phyloP scores from a whole-genome alignment of 35 echinoderm and acorn worm genomes.

The Chiridota heheva region DNA sequence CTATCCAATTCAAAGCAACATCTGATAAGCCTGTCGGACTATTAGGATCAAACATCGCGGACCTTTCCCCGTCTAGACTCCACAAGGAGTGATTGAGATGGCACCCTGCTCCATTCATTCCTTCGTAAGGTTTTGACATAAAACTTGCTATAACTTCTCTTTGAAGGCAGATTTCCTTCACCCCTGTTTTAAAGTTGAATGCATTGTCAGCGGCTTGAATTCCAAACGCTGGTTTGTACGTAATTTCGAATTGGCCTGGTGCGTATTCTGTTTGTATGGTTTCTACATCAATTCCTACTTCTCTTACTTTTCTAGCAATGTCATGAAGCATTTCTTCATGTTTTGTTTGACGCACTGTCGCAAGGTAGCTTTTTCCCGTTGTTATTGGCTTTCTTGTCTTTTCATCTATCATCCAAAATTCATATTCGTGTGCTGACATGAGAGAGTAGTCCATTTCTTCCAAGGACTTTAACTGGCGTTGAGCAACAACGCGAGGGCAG shows the following conservation, averaged over 20 bases:
- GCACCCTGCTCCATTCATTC: not conserved
- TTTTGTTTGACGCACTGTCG: constrained; percentile 65
- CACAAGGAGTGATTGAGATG: constrained; percentile 47
- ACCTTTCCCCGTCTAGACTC: constrained; percentile 23
- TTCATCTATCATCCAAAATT: constrained; percentile 77
- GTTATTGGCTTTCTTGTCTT: constrained; percentile 59
- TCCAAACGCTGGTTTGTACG: constrained; percentile 53
- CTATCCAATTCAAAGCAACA: constrained; percentile 34
- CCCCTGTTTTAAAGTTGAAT: constrained; percentile 25
- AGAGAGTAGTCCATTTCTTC: constrained; percentile 40
- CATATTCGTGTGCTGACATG: constrained; percentile 61
- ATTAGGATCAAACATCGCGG: not conserved
- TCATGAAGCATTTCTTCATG: constrained; percentile 49
- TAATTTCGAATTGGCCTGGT: constrained; percentile 33
- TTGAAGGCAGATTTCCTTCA: constrained; percentile 47
- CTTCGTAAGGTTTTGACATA: constrained; percentile 42
- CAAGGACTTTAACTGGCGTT: constrained; percentile 56
- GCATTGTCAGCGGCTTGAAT: constrained; percentile 47
- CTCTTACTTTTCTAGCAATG: not conserved
- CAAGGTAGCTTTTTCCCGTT: constrained; percentile 21
- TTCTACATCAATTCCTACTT: constrained; percentile 63
- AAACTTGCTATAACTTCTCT: constrained; percentile 37
- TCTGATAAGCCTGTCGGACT: not conserved
- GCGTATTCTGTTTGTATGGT: constrained; percentile 23
- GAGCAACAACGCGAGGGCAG: constrained; percentile 60